phyloP scores from a whole-genome alignment of 2,113 vertebrate species.

The Callipepla squamata region DNA sequence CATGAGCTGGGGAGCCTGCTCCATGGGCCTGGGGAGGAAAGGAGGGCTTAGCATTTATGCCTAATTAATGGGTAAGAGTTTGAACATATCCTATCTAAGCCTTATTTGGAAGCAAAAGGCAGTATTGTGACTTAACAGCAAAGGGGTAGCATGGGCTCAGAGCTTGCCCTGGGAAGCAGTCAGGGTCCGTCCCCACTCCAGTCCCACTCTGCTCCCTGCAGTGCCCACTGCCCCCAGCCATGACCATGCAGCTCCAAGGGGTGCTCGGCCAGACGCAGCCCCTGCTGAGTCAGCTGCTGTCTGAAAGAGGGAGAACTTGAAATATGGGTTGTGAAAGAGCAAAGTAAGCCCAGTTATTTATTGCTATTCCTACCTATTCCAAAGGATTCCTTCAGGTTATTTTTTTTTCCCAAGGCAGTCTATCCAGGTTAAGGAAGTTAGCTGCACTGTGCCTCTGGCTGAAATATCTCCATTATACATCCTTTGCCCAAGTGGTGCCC shows the following conservation, averaged over 20 bases:
- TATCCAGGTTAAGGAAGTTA: not conserved
- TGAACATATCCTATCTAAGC: not conserved
- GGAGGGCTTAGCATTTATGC: not conserved
- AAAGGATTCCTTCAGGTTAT: not conserved
- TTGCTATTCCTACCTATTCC: not conserved
- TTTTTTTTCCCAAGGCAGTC: not conserved
- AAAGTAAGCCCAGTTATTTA: not conserved
- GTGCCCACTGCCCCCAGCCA: not conserved
- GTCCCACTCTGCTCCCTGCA: not conserved
- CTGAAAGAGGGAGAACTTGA: not conserved
- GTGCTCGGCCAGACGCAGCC: not conserved
- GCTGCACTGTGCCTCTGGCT: not conserved
- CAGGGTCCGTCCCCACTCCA: not conserved
- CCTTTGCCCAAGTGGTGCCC: not conserved
- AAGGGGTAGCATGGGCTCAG: not conserved
- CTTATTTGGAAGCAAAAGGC: not conserved
- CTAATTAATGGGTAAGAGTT: not conserved
- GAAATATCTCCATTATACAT: not conserved
- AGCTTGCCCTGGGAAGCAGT: not conserved
- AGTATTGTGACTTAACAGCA: not conserved
- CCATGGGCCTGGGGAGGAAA: not conserved
- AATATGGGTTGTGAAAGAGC: not conserved
- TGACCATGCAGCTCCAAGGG: not conserved
- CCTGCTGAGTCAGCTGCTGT: not conserved
- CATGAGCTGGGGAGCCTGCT: not conserved